Conservation (phyloP, 2,888 invertebrate species). For the Dasypolia templi region DNA sequence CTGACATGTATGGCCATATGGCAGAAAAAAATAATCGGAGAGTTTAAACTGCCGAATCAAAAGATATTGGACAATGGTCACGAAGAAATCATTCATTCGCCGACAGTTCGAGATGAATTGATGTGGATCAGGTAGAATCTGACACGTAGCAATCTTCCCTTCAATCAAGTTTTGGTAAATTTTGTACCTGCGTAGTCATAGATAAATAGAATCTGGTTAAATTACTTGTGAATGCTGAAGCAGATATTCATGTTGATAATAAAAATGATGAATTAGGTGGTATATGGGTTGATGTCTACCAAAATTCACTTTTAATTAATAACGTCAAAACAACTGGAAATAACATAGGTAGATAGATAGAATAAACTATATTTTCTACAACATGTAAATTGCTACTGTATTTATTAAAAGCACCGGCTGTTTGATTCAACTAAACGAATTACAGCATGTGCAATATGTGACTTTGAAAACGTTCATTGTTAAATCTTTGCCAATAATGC, state of each 20-base stretch:
- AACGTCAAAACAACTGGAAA: too few relatives aligned
- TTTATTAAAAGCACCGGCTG: not conserved
- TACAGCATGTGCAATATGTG: not conserved
- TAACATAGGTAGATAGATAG: too few relatives aligned
- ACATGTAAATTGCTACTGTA: too few relatives aligned
- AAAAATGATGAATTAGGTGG: not conserved
- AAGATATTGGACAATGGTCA: constrained; percentile 90
- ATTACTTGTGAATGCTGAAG: not conserved
- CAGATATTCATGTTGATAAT: not conserved
- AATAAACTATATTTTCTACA: too few relatives aligned
- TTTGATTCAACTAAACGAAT: constrained; percentile 6
- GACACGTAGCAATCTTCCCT: constrained; percentile 83
- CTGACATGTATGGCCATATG: constrained; percentile 79
- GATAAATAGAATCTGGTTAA: constrained; percentile 22
- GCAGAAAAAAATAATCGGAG: constrained; percentile 76
- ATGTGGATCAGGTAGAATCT: constrained; percentile 85
- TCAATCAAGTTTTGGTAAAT: constrained; percentile 74
- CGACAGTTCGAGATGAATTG: constrained; percentile 79
- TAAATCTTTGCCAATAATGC: constrained; percentile 45
- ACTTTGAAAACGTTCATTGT: constrained; percentile 25
- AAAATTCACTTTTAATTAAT: too few relatives aligned
- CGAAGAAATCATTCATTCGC: constrained; percentile 79
- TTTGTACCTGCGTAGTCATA: constrained; percentile 61
- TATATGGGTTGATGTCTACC: not conserved
- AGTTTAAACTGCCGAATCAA: constrained; percentile 84